Percentiles rank a stretch among this genome's conserved stretches.
phyloP scores from a whole-genome alignment of 2,797 vertebrate species.

The Xenops minutus region DNA sequence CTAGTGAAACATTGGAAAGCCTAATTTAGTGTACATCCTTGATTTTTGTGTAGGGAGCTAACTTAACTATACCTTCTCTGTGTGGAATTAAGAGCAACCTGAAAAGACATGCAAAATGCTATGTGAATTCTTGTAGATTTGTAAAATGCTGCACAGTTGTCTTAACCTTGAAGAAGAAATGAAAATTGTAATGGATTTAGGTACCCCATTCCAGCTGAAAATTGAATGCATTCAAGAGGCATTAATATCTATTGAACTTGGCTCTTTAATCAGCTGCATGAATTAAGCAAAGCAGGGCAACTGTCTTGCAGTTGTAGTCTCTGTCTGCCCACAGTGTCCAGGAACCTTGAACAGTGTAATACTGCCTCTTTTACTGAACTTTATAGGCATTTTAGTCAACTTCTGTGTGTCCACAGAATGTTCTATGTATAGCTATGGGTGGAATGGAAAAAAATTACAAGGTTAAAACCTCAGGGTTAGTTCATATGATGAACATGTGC shows the following conservation, averaged over 20 bases:
- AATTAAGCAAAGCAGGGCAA: neutral
- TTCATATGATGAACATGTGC: neutral
- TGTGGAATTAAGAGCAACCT: neutral
- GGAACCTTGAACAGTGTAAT: neutral
- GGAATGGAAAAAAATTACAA: conserved; percentile 1
- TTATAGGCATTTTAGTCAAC: neutral
- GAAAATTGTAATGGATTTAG: neutral
- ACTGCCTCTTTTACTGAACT: neutral
- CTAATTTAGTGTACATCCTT: neutral
- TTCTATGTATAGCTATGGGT: neutral
- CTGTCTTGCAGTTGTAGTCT: neutral
- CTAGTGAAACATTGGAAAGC: neutral
- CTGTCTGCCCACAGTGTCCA: neutral
- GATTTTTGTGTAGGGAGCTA: neutral
- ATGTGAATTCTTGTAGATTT: neutral
- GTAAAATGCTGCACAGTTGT: neutral
- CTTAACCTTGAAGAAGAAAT: neutral
- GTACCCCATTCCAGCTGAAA: neutral
- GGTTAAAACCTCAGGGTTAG: conserved; percentile 2
- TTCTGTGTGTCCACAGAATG: neutral
- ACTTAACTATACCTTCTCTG: neutral
- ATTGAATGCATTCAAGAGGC: neutral
- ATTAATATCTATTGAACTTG: neutral
- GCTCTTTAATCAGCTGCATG: neutral
- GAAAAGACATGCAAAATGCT: neutral